A percentile compares a stretch with the other conserved stretches of the same genome.
These are phyloP conservation scores for Cichlasoma orientale DNA, from an alignment of 2,797 vertebrate genomes.

Conservation along the genomic window DNA sequence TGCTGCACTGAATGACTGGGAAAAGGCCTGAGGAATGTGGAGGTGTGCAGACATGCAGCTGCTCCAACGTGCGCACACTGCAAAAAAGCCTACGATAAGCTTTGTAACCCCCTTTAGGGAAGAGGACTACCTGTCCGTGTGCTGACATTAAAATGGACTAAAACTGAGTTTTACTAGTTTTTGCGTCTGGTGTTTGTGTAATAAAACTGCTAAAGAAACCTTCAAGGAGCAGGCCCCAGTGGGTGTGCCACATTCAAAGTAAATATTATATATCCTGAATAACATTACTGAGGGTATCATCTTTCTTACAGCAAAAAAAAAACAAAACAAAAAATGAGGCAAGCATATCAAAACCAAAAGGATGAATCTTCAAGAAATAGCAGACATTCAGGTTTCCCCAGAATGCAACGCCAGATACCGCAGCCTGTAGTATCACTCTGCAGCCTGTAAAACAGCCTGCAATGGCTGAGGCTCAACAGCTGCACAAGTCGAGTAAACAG, in stretches of 20 bases:
- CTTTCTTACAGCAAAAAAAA: constrained; percentile 15
- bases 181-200: neutral
- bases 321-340: neutral
- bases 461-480: constrained; percentile 7
- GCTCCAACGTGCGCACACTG: constrained; percentile 28
- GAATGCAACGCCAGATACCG: neutral
- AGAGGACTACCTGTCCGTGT: neutral
- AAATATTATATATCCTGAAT: constrained; percentile 41
- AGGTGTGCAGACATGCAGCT: constrained; percentile 84
- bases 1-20: constrained; percentile 52
- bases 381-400: constrained; percentile 24
- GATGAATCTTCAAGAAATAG: neutral
- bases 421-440: neutral
- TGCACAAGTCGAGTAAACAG: constrained; percentile 27
- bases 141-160: neutral
- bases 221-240: neutral
- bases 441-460: neutral
- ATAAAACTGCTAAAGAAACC: neutral
- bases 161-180: neutral
- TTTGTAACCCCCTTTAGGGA: neutral
- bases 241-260: constrained; percentile 32
- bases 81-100: constrained; percentile 5
- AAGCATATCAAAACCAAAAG: constrained; percentile 2
- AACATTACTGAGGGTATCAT: neutral
- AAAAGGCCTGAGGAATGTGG: constrained; percentile 80